Conservation (phyloP, 2,113 vertebrate genomes). For the Cyprinodon tularosa region DNA sequence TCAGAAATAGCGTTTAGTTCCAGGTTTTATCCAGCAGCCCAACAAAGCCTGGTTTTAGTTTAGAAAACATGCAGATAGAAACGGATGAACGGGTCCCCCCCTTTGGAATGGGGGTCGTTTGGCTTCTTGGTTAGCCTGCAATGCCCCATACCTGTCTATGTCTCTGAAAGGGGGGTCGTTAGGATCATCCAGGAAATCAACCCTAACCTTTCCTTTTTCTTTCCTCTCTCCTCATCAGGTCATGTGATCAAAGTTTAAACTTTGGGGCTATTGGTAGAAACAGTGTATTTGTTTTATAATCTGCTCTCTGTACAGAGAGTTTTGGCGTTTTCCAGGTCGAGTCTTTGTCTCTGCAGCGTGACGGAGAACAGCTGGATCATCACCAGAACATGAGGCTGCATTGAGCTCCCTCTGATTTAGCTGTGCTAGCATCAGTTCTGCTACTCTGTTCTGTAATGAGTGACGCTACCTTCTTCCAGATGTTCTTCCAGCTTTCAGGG, state of each 20-base stretch:
- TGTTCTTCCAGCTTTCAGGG: not conserved
- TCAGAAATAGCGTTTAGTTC: too few species aligned
- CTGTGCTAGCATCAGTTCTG: constrained; percentile 4
- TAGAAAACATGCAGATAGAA: too few species aligned
- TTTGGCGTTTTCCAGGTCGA: not conserved
- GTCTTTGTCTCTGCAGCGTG: not conserved
- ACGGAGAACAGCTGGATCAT: not conserved
- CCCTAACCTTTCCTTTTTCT: not conserved
- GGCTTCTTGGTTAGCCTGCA: too few species aligned
- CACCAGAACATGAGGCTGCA: not conserved
- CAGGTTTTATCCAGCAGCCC: too few species aligned
- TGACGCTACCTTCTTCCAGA: not conserved
- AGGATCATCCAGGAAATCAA: too few species aligned
- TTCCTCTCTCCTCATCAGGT: not conserved
- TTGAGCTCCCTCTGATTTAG: not conserved
- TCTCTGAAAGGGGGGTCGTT: too few species aligned
- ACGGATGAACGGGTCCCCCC: too few species aligned
- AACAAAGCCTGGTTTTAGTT: too few species aligned
- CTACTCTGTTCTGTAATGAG: constrained; percentile 19
- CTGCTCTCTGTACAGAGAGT: not conserved
- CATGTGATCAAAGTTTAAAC: not conserved
- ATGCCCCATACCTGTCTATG: too few species aligned
- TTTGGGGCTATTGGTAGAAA: not conserved
- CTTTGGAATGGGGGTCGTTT: too few species aligned
- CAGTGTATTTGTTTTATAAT: too few species aligned